phyloP scores from a whole-genome alignment of 2,113 vertebrate genomes.

The Bucco capensis region DNA sequence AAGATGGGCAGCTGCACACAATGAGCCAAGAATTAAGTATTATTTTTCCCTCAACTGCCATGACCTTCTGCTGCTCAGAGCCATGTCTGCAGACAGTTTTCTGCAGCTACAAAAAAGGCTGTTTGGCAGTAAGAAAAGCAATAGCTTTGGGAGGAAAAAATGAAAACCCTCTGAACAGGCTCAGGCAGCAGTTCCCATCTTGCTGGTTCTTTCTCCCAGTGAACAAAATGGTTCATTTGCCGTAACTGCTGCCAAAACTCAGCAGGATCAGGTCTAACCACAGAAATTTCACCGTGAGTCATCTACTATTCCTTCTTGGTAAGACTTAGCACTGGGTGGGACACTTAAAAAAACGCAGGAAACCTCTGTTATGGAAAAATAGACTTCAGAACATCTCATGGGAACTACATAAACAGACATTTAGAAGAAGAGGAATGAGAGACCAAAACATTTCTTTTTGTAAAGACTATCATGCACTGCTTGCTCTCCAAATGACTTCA shows the following conservation, averaged over 20 bases:
- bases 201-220: background rate
- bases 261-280: background rate
- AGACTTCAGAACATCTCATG: background rate
- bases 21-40: background rate
- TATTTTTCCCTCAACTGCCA: background rate
- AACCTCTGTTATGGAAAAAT: slow-evolving; percentile 53
- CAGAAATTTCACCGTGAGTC: slow-evolving; percentile 15
- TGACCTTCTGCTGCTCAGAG: background rate
- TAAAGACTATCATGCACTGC: background rate
- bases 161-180: background rate
- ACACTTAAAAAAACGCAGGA: background rate
- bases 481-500: background rate
- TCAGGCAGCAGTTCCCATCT: background rate
- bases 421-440: background rate
- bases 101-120: background rate
- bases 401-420: background rate
- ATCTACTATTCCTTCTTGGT: background rate
- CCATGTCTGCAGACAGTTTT: background rate
- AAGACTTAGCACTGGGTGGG: background rate
- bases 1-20: background rate
- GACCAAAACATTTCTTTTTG: background rate
- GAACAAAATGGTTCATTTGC: background rate
- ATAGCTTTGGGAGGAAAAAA: background rate
- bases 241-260: slow-evolving; percentile 14
- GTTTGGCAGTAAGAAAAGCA: background rate